phyloP scores from a whole-genome alignment of 64 coral and sea anemone genomes.

The Porites lutea region DNA sequence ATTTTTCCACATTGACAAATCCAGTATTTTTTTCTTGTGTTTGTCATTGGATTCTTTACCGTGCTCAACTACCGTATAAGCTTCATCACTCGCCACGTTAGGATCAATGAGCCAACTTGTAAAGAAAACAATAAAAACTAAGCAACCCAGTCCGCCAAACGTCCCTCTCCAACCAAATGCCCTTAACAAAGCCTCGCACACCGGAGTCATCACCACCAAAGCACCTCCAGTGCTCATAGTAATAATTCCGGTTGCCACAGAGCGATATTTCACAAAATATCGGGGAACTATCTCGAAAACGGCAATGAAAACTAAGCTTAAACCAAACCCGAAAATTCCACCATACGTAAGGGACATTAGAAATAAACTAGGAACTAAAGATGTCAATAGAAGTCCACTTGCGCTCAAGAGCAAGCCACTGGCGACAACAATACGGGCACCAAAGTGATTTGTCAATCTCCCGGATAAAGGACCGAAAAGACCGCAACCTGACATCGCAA shows the following conservation, averaged over 20 bases:
- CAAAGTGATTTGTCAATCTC: constrained; percentile 47
- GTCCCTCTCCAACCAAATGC: constrained; percentile 71
- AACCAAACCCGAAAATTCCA: constrained; percentile 47
- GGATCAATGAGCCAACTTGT: constrained; percentile 5
- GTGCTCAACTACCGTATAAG: neutral
- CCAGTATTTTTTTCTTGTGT: neutral
- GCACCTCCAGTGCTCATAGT: constrained; percentile 59
- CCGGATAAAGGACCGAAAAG: constrained; percentile 63
- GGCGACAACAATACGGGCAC: constrained; percentile 26
- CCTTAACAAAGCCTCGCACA: constrained; percentile 26
- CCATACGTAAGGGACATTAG: constrained; percentile 65
- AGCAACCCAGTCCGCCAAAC: constrained; percentile 50
- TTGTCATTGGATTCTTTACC: neutral
- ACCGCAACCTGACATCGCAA: constrained; percentile 24
- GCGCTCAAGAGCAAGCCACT: constrained; percentile 37
- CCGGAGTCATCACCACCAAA: constrained; percentile 69
- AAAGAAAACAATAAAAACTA: constrained; percentile 24
- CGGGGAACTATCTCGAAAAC: constrained; percentile 65
- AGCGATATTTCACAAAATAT: constrained; percentile 54
- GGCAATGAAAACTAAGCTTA: constrained; percentile 54
- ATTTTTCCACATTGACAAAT: constrained; percentile 70
- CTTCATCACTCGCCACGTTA: constrained; percentile 5
- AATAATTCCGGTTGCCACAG: constrained; percentile 58
- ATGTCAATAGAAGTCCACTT: constrained; percentile 55
- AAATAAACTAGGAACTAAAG: constrained; percentile 15